phyloP scores from a whole-genome alignment of 2,888 invertebrate species.

The Campopleginae sp. region DNA sequence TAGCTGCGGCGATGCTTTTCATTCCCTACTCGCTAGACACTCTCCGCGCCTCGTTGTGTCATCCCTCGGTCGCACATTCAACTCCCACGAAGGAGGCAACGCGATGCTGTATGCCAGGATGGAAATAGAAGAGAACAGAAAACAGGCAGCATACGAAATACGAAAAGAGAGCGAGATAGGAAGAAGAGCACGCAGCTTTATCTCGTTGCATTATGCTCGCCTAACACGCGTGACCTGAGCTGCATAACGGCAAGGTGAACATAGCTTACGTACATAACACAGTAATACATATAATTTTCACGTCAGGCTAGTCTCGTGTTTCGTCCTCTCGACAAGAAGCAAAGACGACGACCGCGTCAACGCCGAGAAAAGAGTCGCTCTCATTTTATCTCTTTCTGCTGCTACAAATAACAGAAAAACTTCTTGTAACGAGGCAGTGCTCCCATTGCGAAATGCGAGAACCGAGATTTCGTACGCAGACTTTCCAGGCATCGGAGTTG shows the following conservation, averaged over 20 bases:
- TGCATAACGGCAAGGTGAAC: constrained; percentile 73
- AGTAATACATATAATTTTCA: constrained; percentile 32
- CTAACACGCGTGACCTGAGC: constrained; percentile 78
- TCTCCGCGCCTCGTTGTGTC: constrained; percentile 36
- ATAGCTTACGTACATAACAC: constrained; percentile 36
- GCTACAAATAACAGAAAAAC: constrained; percentile 60
- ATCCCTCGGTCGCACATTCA: constrained; percentile 46
- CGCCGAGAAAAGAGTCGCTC: not conserved
- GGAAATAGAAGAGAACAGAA: constrained; percentile 31
- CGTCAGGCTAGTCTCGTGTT: constrained; percentile 58
- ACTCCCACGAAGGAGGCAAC: constrained; percentile 41
- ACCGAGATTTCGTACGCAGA: constrained; percentile 24
- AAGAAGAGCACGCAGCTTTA: constrained; percentile 67
- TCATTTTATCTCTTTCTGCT: constrained; percentile 16
- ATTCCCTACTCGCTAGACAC: constrained; percentile 56
- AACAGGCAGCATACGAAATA: constrained; percentile 43
- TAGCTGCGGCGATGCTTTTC: constrained; percentile 45
- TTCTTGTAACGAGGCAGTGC: constrained; percentile 63
- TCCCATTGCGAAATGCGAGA: constrained; percentile 49
- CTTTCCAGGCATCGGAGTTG: not conserved
- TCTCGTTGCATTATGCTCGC: constrained; percentile 76
- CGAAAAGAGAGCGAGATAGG: constrained; percentile 63
- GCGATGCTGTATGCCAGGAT: constrained; percentile 12
- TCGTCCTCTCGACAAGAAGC: constrained; percentile 59
- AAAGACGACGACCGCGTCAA: constrained; percentile 46